phyloP scores from a whole-genome alignment of 2,113 vertebrate genomes.

The Emydocephalus ijimae region DNA sequence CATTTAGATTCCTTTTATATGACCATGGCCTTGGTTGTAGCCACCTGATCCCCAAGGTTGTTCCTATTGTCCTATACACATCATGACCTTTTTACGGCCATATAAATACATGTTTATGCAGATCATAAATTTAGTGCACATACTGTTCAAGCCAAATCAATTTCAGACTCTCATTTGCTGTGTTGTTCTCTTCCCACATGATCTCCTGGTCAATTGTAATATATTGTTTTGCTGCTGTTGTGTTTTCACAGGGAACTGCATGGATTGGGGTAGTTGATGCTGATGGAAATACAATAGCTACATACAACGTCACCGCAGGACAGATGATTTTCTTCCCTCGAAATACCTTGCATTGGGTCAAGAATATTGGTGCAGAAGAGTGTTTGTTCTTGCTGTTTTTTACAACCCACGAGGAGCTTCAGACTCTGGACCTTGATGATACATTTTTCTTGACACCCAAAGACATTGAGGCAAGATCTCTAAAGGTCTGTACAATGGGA shows the following conservation, averaged over 20 bases:
- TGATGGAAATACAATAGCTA: slow-evolving; percentile 44
- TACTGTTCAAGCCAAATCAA: neutral
- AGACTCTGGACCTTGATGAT: slow-evolving; percentile 67
- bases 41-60: neutral
- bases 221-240: neutral
- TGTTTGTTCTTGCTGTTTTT: slow-evolving; percentile 70
- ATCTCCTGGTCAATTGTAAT: neutral
- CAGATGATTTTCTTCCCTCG: slow-evolving; percentile 70
- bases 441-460: slow-evolving; percentile 66
- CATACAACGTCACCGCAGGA: slow-evolving; percentile 62
- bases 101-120: neutral
- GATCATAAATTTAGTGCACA: neutral
- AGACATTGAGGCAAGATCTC: slow-evolving; percentile 64
- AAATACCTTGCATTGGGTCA: slow-evolving; percentile 68
- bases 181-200: neutral
- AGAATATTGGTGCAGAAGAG: slow-evolving; percentile 62
- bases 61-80: neutral
- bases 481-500: slow-evolving; percentile 51
- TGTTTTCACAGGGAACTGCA: slow-evolving; percentile 55
- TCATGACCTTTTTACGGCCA: neutral
- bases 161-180: neutral
- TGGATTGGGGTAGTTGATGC: slow-evolving; percentile 66
- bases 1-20: neutral
- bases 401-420: slow-evolving; percentile 67
- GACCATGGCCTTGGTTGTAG: neutral